Percentiles rank a stretch among this genome's conserved stretches.
phyloP scores from a whole-genome alignment of 2,888 invertebrate genomes.

The Himalopsyche anomala region DNA sequence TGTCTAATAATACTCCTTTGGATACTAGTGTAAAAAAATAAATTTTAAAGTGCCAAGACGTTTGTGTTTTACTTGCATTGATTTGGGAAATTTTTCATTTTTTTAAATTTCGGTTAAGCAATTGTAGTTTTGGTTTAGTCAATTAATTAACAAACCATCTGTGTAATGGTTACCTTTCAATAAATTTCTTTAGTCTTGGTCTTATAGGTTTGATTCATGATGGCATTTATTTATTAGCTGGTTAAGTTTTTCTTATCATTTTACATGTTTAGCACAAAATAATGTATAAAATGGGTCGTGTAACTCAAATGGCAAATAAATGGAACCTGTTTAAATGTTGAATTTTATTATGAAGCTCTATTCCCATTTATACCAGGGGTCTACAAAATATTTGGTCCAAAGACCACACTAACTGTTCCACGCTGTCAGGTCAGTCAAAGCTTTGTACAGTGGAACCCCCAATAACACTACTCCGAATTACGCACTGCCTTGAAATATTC shows the following conservation, averaged over 20 bases:
- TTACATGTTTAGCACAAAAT: slow-evolving; percentile 53
- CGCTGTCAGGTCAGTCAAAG: no score
- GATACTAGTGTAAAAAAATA: not conserved
- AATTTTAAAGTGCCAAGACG: not conserved
- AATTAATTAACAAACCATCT: slow-evolving; percentile 39
- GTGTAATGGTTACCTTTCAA: not conserved
- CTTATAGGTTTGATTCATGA: not conserved
- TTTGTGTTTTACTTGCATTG: not conserved
- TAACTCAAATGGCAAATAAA: slow-evolving; percentile 58
- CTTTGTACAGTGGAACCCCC: no score
- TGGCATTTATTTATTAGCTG: slow-evolving; percentile 51
- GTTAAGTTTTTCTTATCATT: slow-evolving; percentile 50
- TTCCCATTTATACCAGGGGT: not conserved
- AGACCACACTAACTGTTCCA: no score
- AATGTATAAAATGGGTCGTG: slow-evolving; percentile 53
- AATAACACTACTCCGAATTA: no score
- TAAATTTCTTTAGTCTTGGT: slow-evolving; percentile 8
- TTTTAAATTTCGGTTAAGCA: not conserved
- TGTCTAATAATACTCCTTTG: slow-evolving; percentile 18
- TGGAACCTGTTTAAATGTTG: slow-evolving; percentile 35
- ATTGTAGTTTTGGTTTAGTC: not conserved
- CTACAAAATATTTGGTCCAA: no score
- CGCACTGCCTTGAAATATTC: no score
- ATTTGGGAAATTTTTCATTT: not conserved
- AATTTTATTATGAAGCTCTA: not conserved